A percentile compares a stretch with the other conserved stretches of the same genome.
phyloP scores from a whole-genome alignment of 2,888 invertebrate species.

The Plusia festucae region DNA sequence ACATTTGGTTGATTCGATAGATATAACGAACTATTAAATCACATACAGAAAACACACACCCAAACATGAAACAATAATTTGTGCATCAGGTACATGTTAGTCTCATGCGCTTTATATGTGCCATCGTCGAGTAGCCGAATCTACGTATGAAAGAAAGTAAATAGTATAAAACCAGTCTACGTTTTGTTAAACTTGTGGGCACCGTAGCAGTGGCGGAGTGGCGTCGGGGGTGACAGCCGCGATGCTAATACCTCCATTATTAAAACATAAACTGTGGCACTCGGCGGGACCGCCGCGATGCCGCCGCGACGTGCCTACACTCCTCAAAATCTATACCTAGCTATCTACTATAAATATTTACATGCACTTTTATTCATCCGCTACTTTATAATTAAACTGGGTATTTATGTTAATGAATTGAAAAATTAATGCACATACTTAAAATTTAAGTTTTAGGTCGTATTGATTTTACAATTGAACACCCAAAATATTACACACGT shows the following conservation, averaged over 20 bases:
- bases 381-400: neutral
- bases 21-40: too few species aligned
- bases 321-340: slow-evolving; percentile 10
- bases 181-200: slow-evolving; percentile 43
- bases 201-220: slow-evolving; percentile 45
- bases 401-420: slow-evolving; percentile 2
- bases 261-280: slow-evolving; percentile 75
- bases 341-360: slow-evolving; percentile 6
- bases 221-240: slow-evolving; percentile 60
- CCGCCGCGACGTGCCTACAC: slow-evolving; percentile 19
- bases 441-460: too few species aligned
- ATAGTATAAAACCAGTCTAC: slow-evolving; percentile 33
- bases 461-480: neutral
- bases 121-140: neutral
- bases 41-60: too few species aligned
- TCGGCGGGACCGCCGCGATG: slow-evolving; percentile 38
- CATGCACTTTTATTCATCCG: neutral
- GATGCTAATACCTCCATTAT: slow-evolving; percentile 76
- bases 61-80: too few species aligned
- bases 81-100: too few species aligned
- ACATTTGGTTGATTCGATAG: too few species aligned
- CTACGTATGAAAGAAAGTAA: neutral
- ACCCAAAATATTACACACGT: slow-evolving; percentile 22
- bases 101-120: too few species aligned
- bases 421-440: neutral